Conservation (phyloP, 2,113 vertebrate genomes). For the Copsychus sechellarum region DNA sequence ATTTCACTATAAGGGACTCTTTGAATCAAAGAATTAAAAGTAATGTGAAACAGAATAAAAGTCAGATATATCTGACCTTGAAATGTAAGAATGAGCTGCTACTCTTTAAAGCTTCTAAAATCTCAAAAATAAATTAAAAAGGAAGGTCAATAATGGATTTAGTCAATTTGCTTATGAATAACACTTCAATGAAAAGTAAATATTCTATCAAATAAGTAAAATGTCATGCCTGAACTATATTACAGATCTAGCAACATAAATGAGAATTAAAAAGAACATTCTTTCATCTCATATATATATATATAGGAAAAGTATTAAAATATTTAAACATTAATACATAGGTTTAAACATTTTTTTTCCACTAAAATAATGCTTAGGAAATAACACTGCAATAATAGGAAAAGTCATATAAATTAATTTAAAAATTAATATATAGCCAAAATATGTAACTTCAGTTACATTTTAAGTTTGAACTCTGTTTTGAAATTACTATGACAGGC, state of each 20-base stretch:
- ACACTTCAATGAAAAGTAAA: background rate
- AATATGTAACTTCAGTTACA: background rate
- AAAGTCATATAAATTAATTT: background rate
- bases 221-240: background rate
- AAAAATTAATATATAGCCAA: background rate
- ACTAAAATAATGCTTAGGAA: background rate
- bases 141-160: background rate
- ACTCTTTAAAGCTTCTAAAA: background rate
- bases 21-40: constrained; percentile 5
- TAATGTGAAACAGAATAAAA: background rate
- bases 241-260: background rate
- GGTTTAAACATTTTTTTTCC: background rate
- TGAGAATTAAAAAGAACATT: background rate
- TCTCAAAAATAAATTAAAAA: background rate
- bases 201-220: background rate
- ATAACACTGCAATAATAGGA: background rate
- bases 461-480: background rate
- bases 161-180: background rate
- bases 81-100: background rate
- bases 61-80: background rate
- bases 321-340: background rate
- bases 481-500: background rate
- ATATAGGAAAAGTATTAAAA: background rate
- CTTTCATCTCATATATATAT: background rate
- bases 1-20: background rate